Conservation (phyloP, 2,113 vertebrate species). For the Melanotaenia duboulayi region DNA sequence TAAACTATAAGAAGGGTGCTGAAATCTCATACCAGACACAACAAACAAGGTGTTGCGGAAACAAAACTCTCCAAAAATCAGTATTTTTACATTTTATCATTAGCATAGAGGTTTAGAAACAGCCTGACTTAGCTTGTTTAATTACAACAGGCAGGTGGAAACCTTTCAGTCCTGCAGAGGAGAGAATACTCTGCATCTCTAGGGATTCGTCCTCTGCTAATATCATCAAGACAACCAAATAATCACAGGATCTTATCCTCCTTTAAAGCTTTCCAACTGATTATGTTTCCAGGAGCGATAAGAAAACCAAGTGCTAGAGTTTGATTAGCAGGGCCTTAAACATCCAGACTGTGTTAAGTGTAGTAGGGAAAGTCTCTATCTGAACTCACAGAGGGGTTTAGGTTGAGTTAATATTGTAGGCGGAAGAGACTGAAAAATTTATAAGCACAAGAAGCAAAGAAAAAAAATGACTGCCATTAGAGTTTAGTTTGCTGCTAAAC, state of each 20-base stretch:
- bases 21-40: constrained; percentile 3
- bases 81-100: neutral
- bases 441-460: constrained; percentile 47
- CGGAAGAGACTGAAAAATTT: constrained; percentile 62
- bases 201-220: constrained; percentile 49
- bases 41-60: constrained; percentile 9
- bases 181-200: constrained; percentile 25
- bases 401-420: constrained; percentile 64
- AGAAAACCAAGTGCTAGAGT: constrained; percentile 63
- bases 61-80: neutral
- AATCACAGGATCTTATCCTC: constrained; percentile 56
- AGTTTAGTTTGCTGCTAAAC: constrained; percentile 63
- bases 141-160: constrained; percentile 48
- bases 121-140: constrained; percentile 31
- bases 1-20: constrained; percentile 12
- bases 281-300: constrained; percentile 56
- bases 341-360: constrained; percentile 31
- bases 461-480: constrained; percentile 41
- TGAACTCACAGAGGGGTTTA: constrained; percentile 42
- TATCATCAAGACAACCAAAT: constrained; percentile 43
- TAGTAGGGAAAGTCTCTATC: constrained; percentile 27
- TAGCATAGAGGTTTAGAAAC: neutral
- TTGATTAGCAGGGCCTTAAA: constrained; percentile 61
- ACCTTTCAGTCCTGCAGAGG: constrained; percentile 11
- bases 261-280: constrained; percentile 57